Percentiles rank a stretch among this genome's conserved stretches.
phyloP scores from a whole-genome alignment of 2,113 vertebrate genomes.

The Tretioscincus oriximinensis region DNA sequence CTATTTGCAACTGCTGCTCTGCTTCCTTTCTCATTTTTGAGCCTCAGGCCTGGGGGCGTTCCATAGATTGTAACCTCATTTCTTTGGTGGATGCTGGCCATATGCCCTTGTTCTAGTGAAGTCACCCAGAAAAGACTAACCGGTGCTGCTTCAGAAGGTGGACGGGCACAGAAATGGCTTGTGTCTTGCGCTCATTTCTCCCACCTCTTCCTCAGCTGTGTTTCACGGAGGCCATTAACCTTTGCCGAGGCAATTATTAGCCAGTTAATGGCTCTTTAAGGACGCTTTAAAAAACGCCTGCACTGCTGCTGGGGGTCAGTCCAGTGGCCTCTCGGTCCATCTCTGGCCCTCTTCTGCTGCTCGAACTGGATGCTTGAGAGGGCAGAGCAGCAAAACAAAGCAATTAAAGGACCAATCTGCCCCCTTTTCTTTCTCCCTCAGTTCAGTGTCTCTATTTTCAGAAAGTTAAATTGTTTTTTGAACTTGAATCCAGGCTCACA shows the following conservation, averaged over 20 bases:
- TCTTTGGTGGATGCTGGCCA: background rate
- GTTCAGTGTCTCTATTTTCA: background rate
- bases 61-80: too few species aligned
- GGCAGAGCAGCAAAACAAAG: constrained; percentile 8
- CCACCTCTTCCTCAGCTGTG: background rate
- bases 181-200: background rate
- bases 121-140: background rate
- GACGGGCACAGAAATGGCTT: background rate
- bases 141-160: background rate
- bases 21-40: too few species aligned
- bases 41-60: too few species aligned
- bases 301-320: background rate
- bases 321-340: constrained; percentile 7
- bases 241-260: constrained; percentile 19
- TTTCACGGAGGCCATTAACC: constrained; percentile 11
- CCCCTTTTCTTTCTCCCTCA: background rate
- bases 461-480: background rate
- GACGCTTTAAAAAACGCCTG: background rate
- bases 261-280: constrained; percentile 5
- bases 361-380: constrained; percentile 14
- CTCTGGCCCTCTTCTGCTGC: background rate
- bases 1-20: too few species aligned
- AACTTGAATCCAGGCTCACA: background rate
- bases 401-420: background rate
- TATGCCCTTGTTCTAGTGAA: background rate